Evolutionary conservation across 2,888 invertebrate genomes (phyloP).

Genomic region (Zaprionus lineosus): DNA sequence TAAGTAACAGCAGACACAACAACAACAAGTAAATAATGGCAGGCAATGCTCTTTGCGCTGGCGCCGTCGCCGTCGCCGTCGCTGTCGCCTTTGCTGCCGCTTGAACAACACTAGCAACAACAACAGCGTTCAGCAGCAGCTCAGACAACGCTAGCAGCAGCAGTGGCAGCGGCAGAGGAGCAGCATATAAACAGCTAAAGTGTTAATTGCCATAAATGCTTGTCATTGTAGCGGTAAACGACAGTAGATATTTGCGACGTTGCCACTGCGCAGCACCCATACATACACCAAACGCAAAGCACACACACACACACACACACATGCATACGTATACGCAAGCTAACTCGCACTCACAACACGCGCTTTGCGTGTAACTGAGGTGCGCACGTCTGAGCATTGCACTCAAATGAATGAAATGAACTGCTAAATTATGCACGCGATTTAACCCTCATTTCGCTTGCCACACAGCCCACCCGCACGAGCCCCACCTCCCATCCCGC

Average conservation of each 20-base stretch:
- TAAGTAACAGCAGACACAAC: conserved; percentile 59
- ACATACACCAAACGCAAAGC: conserved; percentile 34
- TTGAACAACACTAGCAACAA: too few relatives aligned
- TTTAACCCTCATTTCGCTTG: conserved; percentile 75
- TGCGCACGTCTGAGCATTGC: conserved; percentile 63
- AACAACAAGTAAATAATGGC: too few relatives aligned
- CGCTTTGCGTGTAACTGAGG: conserved; percentile 25
- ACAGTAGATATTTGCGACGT: conserved; percentile 81
- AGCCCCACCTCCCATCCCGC: background rate
- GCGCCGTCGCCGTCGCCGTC: conserved; percentile 18
- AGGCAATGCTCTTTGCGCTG: conserved; percentile 30
- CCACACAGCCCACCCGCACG: conserved; percentile 36
- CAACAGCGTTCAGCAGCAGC: conserved; percentile 6
- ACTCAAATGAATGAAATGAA: conserved; percentile 79
- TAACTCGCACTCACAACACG: conserved; percentile 17
- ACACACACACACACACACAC: conserved; percentile 40
- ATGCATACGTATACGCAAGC: background rate
- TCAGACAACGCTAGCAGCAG: too few relatives aligned
- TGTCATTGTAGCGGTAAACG: conserved; percentile 83
- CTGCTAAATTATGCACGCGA: conserved; percentile 80
- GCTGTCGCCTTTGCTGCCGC: too few relatives aligned
- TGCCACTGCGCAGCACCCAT: conserved; percentile 71
- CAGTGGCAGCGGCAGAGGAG: conserved; percentile 32
- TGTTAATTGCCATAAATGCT: conserved; percentile 84
- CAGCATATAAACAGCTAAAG: conserved; percentile 82